Base-by-base conservation (phyloP, 2,797 vertebrate species). In the Scolopax rusticola region DNA sequence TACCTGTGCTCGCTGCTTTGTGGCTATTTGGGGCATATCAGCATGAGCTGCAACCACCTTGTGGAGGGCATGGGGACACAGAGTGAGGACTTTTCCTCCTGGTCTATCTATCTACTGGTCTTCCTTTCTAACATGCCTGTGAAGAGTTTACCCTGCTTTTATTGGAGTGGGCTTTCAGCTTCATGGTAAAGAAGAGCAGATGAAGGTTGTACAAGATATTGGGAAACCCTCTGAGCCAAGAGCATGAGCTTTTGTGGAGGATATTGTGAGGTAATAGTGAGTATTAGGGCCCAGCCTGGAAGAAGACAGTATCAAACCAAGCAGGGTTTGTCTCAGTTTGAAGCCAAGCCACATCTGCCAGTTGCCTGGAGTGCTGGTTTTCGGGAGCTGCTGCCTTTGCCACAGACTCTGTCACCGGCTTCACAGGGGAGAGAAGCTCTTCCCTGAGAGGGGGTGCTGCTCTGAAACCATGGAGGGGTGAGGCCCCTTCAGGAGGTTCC, bases 341-440 rank as follows among this genome's bases (percentile, higher is more conserved):
- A 50, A 64, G 60, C 59, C 68, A 51, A n/a, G 21, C 17, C 48
- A n/a, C 61, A 25, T 60, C 21, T 40, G 41, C 5, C n/a, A 21
- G 48, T 64, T 67, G 74, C 43, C 54, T n/a, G 30, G 23, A 18
- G 38, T 6, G 23, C 17, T 10, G n/a, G 8, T 19, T 89, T 75
- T 32, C 1, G 12, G 45, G 25, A 77, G 48, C 57, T 57, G 36
- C 41, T 50, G 20, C 50, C 43, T 64, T 25, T 2, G 2, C 53
- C 51, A 43, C 25, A 5, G 19, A 27, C 45, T 38, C 9, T 8
- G 25, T 33, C 60, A 19, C 7, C 1, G 11, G 47, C 11, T 28
- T 17, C 0, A 0, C 1, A 2, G 28, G 15, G 23, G 7, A 56
- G n/a, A 75, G 9, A 48, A 68, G 28, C 14, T 57, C 40, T 25